phyloP scores from a whole-genome alignment of 1,140 invertebrate species.

The Pseudomyrmex pallidus region DNA sequence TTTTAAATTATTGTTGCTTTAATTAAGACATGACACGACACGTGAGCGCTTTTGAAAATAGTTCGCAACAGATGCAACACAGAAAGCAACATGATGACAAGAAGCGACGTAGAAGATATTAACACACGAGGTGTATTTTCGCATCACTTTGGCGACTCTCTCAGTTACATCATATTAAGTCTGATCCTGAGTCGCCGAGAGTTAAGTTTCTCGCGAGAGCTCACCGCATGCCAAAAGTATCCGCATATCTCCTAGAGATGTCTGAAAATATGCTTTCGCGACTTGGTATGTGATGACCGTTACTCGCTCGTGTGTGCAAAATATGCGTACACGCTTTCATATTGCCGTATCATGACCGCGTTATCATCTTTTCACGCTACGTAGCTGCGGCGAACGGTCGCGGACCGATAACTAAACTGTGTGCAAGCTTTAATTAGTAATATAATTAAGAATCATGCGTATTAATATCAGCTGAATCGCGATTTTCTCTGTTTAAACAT shows the following conservation, averaged over 20 bases:
- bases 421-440: constrained; percentile 9
- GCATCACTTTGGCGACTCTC: background rate
- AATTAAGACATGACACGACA: background rate
- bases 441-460: background rate
- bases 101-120: background rate
- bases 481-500: too few species aligned
- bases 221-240: constrained; percentile 35
- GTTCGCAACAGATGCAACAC: background rate
- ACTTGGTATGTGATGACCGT: background rate
- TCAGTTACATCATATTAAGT: constrained; percentile 29
- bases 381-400: background rate
- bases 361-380: constrained; percentile 16
- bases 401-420: background rate
- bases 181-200: constrained; percentile 3
- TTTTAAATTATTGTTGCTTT: background rate
- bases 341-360: background rate
- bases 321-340: too few species aligned
- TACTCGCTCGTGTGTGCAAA: background rate
- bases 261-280: constrained; percentile 36
- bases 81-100: too few species aligned
- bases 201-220: constrained; percentile 19
- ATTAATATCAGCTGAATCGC: background rate
- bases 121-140: constrained; percentile 19
- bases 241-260: background rate
- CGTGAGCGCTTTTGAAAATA: background rate